These are phyloP conservation scores for Tipula confusa DNA, from an alignment of 2,888 invertebrate species.

Conservation along the genomic window DNA sequence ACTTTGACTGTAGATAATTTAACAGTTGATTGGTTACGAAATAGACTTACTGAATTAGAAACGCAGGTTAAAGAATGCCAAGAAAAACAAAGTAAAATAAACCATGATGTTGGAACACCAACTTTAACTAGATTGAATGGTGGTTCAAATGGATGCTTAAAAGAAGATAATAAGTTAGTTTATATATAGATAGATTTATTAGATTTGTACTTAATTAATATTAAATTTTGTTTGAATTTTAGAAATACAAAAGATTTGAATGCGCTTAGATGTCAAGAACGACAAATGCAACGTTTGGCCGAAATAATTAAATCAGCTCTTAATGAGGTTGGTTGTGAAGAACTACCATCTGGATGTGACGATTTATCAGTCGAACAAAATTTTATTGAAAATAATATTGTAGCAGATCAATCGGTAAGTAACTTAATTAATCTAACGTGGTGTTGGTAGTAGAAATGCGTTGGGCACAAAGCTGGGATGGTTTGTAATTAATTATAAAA, in stretches of 20 bases:
- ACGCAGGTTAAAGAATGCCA: constrained; percentile 72
- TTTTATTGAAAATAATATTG: constrained; percentile 55
- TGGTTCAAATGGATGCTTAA: constrained; percentile 40
- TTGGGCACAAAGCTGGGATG: neutral
- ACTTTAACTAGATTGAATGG: constrained; percentile 53
- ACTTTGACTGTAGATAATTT: constrained; percentile 87
- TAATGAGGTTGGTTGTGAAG: constrained; percentile 82
- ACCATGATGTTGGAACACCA: constrained; percentile 48
- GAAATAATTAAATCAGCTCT: constrained; percentile 81
- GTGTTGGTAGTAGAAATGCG: neutral
- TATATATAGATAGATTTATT: too few relatives aligned
- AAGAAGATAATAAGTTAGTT: neutral
- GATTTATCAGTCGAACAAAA: constrained; percentile 60
- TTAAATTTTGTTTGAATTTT: constrained; percentile 29
- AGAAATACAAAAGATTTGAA: constrained; percentile 64
- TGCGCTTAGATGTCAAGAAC: constrained; percentile 76
- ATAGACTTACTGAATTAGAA: constrained; percentile 73
- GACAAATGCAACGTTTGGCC: constrained; percentile 74
- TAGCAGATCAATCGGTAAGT: constrained; percentile 61
- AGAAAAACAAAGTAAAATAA: constrained; percentile 61
- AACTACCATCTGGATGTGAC: constrained; percentile 77
- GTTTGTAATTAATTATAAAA: neutral
- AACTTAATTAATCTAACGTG: neutral
- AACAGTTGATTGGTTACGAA: constrained; percentile 83
- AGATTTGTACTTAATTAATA: neutral